Evolutionary conservation across 30 jellyfish, hydroid and myxozoan species (phyloP).

Genomic region (Catostylus mosaicus): DNA sequence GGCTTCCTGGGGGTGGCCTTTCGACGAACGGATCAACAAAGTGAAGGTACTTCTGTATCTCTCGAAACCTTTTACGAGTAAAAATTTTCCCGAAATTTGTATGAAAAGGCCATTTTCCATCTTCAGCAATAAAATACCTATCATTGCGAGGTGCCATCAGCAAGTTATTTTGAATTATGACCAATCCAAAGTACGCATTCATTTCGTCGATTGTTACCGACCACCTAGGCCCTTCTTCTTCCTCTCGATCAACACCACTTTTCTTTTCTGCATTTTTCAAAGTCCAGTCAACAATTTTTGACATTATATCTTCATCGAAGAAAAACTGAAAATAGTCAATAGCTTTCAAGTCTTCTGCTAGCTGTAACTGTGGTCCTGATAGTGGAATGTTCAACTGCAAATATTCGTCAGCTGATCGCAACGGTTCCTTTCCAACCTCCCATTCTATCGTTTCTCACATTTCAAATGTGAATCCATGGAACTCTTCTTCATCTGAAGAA

Average conservation of each 20-base stretch:
- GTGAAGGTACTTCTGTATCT: constrained; percentile 47
- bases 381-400: neutral
- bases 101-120: neutral
- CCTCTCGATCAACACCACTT: too few species aligned
- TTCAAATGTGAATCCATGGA: constrained; percentile 25
- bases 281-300: constrained; percentile 23
- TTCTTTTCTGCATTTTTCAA: constrained; percentile 11
- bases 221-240: neutral
- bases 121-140: neutral
- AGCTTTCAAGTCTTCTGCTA: constrained; percentile 5
- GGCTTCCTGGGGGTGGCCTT: constrained; percentile 20
- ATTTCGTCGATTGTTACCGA: constrained; percentile 41
- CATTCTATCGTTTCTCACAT: constrained; percentile 18
- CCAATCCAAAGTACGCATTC: constrained; percentile 44
- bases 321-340: constrained; percentile 10
- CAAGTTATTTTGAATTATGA: constrained; percentile 25
- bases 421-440: constrained; percentile 12
- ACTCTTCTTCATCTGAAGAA: constrained; percentile 18
- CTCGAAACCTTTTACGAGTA: constrained; percentile 48
- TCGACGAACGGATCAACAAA: constrained; percentile 27
- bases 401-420: constrained; percentile 29
- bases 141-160: constrained; percentile 16
- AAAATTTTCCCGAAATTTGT: constrained; percentile 15
- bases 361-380: constrained; percentile 9
- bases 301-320: constrained; percentile 12